phyloP scores from a whole-genome alignment of 2,888 invertebrate genomes.

The Morinoia aosen region DNA sequence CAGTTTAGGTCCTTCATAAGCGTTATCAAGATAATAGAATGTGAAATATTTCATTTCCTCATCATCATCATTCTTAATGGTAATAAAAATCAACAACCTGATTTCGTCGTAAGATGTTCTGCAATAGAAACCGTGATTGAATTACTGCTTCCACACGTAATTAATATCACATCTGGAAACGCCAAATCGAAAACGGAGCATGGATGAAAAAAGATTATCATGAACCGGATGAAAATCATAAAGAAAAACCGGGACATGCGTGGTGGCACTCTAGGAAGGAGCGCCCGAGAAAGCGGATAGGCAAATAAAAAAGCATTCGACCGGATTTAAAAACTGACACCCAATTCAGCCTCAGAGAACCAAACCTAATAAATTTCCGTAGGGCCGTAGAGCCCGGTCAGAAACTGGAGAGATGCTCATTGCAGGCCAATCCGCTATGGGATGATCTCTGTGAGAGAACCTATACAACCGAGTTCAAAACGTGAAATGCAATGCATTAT shows the following conservation, averaged over 20 bases:
- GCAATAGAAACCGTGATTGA: too few relatives aligned
- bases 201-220: neutral
- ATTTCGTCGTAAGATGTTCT: too few relatives aligned
- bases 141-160: neutral
- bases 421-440: neutral
- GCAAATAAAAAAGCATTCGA: neutral
- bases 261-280: neutral
- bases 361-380: neutral
- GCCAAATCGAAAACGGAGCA: neutral
- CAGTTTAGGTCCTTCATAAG: too few relatives aligned
- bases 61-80: too few relatives aligned
- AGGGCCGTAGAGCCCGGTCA: neutral
- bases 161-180: neutral
- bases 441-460: neutral
- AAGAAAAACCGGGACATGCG: neutral
- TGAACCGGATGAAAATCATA: neutral
- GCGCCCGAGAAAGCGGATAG: neutral
- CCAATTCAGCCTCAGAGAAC: neutral
- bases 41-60: too few relatives aligned
- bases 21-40: too few relatives aligned
- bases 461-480: neutral
- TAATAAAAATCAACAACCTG: too few relatives aligned
- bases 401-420: neutral
- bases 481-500: neutral
- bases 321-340: neutral